Percentiles rank a stretch among this genome's conserved stretches.
Evolutionary conservation across 2,113 vertebrate species (phyloP).

Genomic region (Pyrgilauda ruficollis): DNA sequence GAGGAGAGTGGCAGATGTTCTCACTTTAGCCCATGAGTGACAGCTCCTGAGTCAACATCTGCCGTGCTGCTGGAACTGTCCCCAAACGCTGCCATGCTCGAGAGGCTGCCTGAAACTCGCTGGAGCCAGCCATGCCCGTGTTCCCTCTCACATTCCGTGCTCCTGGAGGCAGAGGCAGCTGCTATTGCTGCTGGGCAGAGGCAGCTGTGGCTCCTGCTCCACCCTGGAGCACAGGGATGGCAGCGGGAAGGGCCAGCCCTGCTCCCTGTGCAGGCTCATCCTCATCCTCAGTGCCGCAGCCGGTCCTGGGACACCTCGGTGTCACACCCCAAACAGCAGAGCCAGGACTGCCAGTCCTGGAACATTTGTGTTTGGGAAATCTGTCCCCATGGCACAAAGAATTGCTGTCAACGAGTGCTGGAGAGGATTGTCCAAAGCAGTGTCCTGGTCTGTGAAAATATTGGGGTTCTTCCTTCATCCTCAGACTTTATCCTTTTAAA

Average conservation of each 20-base stretch:
- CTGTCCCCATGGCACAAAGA: rapidly evolving
- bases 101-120: rapidly evolving
- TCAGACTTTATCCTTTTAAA: background rate
- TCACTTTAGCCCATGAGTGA: background rate
- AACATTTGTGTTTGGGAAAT: background rate
- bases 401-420: rapidly evolving
- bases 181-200: rapidly evolving
- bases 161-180: background rate
- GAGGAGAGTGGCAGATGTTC: constrained; percentile 5
- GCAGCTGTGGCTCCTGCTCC: background rate
- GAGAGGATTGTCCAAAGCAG: background rate
- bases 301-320: rapidly evolving
- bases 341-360: rapidly evolving
- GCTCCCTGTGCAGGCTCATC: rapidly evolving
- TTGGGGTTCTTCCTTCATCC: background rate
- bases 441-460: rapidly evolving
- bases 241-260: rapidly evolving
- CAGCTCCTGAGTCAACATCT: background rate
- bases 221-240: rapidly evolving
- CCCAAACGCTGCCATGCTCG: rapidly evolving
- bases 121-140: background rate
- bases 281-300: rapidly evolving
- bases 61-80: background rate
- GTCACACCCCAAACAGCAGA: background rate
- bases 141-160: background rate